phyloP scores from a whole-genome alignment of 1,140 invertebrate species.

The Onthophagus taurus region DNA sequence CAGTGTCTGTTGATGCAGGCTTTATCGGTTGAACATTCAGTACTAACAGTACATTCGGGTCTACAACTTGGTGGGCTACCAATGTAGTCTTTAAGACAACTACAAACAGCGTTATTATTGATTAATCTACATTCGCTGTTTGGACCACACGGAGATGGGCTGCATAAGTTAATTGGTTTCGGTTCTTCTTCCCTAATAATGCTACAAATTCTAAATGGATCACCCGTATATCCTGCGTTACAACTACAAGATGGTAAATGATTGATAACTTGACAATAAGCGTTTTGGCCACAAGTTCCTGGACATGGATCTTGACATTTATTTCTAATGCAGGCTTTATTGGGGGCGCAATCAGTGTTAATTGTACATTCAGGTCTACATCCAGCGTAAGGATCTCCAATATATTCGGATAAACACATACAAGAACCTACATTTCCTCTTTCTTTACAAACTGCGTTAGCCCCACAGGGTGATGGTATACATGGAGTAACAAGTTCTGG shows the following conservation, averaged over 20 bases:
- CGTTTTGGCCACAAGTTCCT: conserved; percentile 56
- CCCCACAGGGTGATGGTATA: conserved; percentile 55
- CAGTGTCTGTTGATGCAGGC: conserved; percentile 64
- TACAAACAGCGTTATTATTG: conserved; percentile 58
- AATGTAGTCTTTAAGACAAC: conserved; percentile 47
- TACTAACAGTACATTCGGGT: conserved; percentile 47
- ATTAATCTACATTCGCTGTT: conserved; percentile 52
- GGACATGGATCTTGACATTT: conserved; percentile 59
- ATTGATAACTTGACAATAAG: conserved; percentile 51
- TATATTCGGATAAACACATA: conserved; percentile 54
- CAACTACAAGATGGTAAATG: conserved; percentile 51
- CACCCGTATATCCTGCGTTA: conserved; percentile 47
- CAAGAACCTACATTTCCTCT: conserved; percentile 54
- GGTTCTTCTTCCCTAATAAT: conserved; percentile 6
- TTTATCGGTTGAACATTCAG: conserved; percentile 51
- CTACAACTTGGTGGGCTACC: conserved; percentile 51
- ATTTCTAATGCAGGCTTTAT: conserved; percentile 50
- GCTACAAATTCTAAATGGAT: conserved; percentile 52
- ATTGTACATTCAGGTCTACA: conserved; percentile 60
- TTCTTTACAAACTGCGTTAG: conserved; percentile 56
- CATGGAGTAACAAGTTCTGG: conserved; percentile 43
- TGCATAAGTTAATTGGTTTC: conserved; percentile 39
- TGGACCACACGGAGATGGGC: conserved; percentile 49
- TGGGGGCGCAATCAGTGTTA: conserved; percentile 55
- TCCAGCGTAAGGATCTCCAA: conserved; percentile 63